Evolutionary conservation across 2,113 vertebrate species (phyloP), one percentile per base, ranked within the genome.

Genomic region (Caloenas nicobarica): DNA sequence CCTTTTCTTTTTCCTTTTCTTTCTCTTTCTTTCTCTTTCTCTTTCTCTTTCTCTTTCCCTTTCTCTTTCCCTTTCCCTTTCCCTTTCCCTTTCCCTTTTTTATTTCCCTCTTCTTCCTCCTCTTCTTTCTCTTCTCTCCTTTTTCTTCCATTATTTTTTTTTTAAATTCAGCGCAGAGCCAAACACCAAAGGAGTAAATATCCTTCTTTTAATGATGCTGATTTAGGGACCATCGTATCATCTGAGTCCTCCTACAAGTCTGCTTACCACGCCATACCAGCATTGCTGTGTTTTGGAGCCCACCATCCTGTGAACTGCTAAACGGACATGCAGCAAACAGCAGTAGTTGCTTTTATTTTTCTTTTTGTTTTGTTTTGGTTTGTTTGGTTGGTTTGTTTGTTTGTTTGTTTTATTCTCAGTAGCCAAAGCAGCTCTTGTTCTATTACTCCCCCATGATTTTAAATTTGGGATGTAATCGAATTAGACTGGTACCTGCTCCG

Each of bases 181-280:
- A 90, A 96, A 83, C 5, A 11, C 62, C 54, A 88, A 93, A 73
- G 21, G 36, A 92, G 38, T 42, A 91, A 89, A 86, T 44, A n/a
- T 84, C 64, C 60, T 86, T 91, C 68, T 74, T 91, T 86, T 72
- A 86, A 76, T 16, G 22, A 82, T 40, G 40, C 74, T 60, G 50
- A 89, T 83, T 86, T 86, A 94, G 86, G 90, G n/a, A 70, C 50
- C 74, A 85, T 88, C 3, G 16, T 82, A 44, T 71, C 90, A 94
- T 89, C 66, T 0, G 0, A 94, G 66, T 93, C 61, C 57, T 91
- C 70, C 58, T 86, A 81, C 87, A 82, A 91, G 70, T 91, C 92
- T 91, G 81, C 85, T 95, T 95, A 80, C 76, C 51, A 83, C 88
- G 19, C 58, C 96, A 93, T 88, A 94, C 71, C 71, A 91, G 80